Percentiles rank a stretch among this genome's conserved stretches.
phyloP scores from a whole-genome alignment of 2,797 vertebrate species.

The Channa striata region DNA sequence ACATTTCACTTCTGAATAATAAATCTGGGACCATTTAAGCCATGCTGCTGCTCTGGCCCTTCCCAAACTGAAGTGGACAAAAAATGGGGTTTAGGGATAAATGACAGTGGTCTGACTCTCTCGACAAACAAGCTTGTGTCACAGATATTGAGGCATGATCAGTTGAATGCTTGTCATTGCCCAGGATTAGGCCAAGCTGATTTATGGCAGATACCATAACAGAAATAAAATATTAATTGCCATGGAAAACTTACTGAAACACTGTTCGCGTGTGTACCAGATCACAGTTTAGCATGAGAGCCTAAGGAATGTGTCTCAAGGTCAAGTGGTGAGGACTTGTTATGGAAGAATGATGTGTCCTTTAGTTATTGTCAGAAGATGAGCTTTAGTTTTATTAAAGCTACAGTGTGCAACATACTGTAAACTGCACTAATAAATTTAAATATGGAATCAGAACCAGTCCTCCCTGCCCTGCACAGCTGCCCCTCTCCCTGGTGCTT shows the following conservation, averaged over 20 bases:
- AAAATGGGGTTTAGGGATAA: not conserved
- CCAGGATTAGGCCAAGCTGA: not conserved
- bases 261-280: not conserved
- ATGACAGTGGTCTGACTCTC: constrained; percentile 4
- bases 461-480: too few relatives aligned
- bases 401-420: too few relatives aligned
- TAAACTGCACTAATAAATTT: too few relatives aligned
- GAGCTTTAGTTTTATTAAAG: constrained; percentile 16
- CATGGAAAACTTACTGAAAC: constrained; percentile 17
- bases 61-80: not conserved
- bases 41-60: not conserved
- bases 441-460: too few relatives aligned
- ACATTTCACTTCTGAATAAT: constrained; percentile 8
- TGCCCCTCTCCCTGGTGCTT: too few relatives aligned
- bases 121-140: not conserved
- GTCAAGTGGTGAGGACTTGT: constrained; percentile 9
- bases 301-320: constrained; percentile 19
- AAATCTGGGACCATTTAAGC: not conserved
- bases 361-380: not conserved
- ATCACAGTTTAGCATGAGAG: constrained; percentile 10
- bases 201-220: constrained; percentile 21
- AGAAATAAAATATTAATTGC: not conserved
- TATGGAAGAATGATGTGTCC: constrained; percentile 10
- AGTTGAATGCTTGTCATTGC: not conserved
- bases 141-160: constrained; percentile 1